A percentile compares a stretch with the other conserved stretches of the same genome.
Evolutionary conservation across 1,140 invertebrate genomes (phyloP).

Genomic region (Brachionus koreanus): DNA sequence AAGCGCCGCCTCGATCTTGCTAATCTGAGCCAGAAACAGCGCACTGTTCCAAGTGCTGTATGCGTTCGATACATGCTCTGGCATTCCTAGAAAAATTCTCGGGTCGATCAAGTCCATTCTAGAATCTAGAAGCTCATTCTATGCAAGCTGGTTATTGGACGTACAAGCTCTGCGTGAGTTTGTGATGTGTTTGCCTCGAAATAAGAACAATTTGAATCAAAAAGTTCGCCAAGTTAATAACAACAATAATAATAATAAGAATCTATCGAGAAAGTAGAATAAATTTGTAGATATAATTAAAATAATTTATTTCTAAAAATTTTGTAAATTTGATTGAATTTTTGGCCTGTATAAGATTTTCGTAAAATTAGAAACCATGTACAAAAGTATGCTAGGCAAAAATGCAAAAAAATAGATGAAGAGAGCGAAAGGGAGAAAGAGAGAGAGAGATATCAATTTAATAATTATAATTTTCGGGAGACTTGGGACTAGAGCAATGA

Average conservation of each 20-base stretch:
- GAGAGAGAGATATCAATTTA: neutral
- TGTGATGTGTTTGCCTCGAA: neutral
- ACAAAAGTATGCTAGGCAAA: neutral
- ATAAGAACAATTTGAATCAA: slow-evolving; percentile 24
- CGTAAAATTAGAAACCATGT: neutral
- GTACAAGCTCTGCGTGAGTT: neutral
- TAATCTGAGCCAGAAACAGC: slow-evolving; percentile 32
- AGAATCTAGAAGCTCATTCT: neutral
- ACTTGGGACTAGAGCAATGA: neutral
- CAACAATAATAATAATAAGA: neutral
- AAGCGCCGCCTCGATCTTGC: neutral
- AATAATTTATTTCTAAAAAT: slow-evolving; percentile 28
- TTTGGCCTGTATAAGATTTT: neutral
- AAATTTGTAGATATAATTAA: slow-evolving; percentile 37
- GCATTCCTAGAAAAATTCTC: slow-evolving; percentile 28
- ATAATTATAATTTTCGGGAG: neutral
- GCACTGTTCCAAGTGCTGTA: slow-evolving; percentile 21
- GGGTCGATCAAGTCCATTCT: slow-evolving; percentile 38
- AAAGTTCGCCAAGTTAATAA: slow-evolving; percentile 23
- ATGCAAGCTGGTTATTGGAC: neutral
- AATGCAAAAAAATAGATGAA: neutral
- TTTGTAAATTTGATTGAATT: neutral
- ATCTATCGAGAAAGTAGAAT: slow-evolving; percentile 30
- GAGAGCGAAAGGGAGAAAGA: neutral
- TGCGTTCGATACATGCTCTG: slow-evolving; percentile 18